Conservation (phyloP, 2,888 invertebrate genomes). For the Brenthis daphne region DNA sequence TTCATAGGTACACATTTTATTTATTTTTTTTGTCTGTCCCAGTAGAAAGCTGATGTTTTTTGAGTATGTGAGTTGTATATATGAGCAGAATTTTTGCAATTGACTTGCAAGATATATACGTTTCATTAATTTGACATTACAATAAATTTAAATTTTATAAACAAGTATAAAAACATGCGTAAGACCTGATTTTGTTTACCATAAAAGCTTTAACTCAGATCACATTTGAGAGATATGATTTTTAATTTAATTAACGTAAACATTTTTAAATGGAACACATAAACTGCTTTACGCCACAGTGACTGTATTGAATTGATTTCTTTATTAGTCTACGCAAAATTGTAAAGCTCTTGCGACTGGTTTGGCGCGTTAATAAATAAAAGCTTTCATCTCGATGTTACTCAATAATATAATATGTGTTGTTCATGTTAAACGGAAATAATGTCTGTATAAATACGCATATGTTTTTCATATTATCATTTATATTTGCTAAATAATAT, state of each 20-base stretch:
- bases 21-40: too few species aligned
- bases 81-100: too few species aligned
- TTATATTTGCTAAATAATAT: too few species aligned
- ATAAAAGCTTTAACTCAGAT: slow-evolving; percentile 13
- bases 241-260: slow-evolving; percentile 30
- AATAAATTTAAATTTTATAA: slow-evolving; percentile 12
- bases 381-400: slow-evolving; percentile 14
- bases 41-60: too few species aligned
- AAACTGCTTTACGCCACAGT: slow-evolving; percentile 17
- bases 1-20: too few species aligned
- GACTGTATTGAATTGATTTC: slow-evolving; percentile 31
- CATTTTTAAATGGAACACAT: slow-evolving; percentile 25
- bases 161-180: background rate
- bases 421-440: slow-evolving; percentile 19
- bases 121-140: background rate
- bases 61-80: too few species aligned
- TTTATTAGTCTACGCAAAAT: slow-evolving; percentile 34
- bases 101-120: too few species aligned
- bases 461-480: background rate
- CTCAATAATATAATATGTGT: slow-evolving; percentile 23
- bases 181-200: slow-evolving; percentile 12
- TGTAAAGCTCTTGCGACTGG: slow-evolving; percentile 28
- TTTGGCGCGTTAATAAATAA: slow-evolving; percentile 31
- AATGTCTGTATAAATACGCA: slow-evolving; percentile 14
- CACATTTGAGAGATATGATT: slow-evolving; percentile 6